Percentiles rank a stretch among this genome's conserved stretches.
phyloP scores from a whole-genome alignment of 1,140 invertebrate genomes.

The Drosophila sturtevanti region DNA sequence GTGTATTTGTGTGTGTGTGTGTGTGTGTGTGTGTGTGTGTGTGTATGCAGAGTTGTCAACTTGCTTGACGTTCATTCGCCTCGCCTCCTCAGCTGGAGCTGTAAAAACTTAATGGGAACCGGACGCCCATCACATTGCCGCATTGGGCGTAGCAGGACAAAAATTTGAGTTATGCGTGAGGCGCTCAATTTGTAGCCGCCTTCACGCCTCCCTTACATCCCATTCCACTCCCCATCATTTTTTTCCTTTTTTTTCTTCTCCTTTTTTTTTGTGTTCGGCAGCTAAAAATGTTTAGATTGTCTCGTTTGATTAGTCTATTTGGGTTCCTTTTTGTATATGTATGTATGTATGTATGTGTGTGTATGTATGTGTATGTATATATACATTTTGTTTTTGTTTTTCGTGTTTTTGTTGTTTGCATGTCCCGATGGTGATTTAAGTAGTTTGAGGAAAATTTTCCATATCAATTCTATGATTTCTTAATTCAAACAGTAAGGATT shows the following conservation, averaged over 20 bases:
- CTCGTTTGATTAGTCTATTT: conserved; percentile 13
- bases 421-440: background rate
- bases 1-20: conserved; percentile 7
- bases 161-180: conserved; percentile 45
- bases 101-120: conserved; percentile 16
- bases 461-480: background rate
- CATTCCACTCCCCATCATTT: background rate
- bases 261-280: background rate
- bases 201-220: background rate
- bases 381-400: background rate
- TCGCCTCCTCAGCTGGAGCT: conserved; percentile 8
- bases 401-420: background rate
- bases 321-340: background rate
- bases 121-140: conserved; percentile 6
- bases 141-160: conserved; percentile 13
- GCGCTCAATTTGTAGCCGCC: conserved; percentile 31
- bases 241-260: background rate
- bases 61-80: conserved; percentile 27
- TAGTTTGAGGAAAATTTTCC: background rate
- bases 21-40: conserved; percentile 14
- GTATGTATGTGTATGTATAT: too few species aligned
- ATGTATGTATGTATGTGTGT: too few species aligned
- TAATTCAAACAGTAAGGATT: conserved; percentile 1
- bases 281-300: conserved; percentile 13
- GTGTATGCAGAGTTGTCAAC: conserved; percentile 48